Evolutionary conservation across 2,113 vertebrate species (phyloP).

Genomic region (Callospermophilus lateralis): DNA sequence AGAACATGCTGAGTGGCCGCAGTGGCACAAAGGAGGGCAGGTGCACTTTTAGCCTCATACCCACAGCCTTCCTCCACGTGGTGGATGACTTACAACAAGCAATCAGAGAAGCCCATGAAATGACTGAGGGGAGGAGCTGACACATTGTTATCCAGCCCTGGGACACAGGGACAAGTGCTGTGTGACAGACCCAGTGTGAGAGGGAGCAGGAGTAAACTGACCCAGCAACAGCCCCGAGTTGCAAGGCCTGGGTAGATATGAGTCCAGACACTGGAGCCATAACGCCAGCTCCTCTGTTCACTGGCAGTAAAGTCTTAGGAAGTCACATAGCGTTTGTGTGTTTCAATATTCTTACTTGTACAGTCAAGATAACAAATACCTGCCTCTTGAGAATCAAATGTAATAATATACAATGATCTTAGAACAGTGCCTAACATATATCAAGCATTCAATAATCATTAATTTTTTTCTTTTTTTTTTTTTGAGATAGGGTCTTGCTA

Average conservation of each 20-base stretch:
- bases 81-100: no score
- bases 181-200: neutral
- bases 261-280: neutral
- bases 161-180: neutral
- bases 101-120: neutral
- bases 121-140: neutral
- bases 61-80: neutral
- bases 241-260: neutral
- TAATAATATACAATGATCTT: neutral
- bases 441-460: neutral
- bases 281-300: no score
- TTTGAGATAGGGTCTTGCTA: neutral
- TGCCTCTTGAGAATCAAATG: neutral
- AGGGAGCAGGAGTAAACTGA: neutral
- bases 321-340: neutral
- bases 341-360: neutral
- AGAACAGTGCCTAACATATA: neutral
- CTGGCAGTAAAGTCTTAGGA: neutral
- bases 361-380: neutral
- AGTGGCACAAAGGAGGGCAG: neutral
- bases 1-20: neutral
- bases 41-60: neutral
- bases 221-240: no score
- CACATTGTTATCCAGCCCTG: neutral
- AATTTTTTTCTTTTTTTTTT: neutral